phyloP scores from a whole-genome alignment of 2,113 vertebrate genomes.

The Zingel zingel region DNA sequence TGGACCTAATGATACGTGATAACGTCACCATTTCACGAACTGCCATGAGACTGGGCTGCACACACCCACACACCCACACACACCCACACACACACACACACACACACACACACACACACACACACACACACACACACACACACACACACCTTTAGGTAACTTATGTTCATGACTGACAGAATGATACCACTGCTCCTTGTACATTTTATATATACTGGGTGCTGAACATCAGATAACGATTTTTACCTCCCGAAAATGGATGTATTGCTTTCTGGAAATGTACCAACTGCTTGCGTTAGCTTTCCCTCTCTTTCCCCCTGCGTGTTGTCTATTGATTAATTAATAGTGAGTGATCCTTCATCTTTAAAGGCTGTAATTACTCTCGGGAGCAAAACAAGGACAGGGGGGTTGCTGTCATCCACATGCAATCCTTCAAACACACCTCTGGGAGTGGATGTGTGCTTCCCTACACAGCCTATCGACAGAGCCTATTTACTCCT shows the following conservation, averaged over 20 bases:
- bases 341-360: slow-evolving; percentile 72
- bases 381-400: slow-evolving; percentile 46
- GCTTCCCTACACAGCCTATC: neutral
- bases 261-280: slow-evolving; percentile 47
- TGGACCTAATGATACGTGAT: too few species aligned
- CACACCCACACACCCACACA: neutral
- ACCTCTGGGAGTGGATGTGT: slow-evolving; percentile 41
- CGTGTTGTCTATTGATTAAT: slow-evolving; percentile 80
- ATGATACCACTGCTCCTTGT: neutral
- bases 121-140: neutral
- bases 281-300: slow-evolving; percentile 44
- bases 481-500: slow-evolving; percentile 23
- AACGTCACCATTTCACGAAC: too few species aligned
- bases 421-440: slow-evolving; percentile 41
- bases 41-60: too few species aligned
- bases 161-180: slow-evolving; percentile 4
- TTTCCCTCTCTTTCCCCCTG: slow-evolving; percentile 23
- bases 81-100: neutral
- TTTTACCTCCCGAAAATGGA: slow-evolving; percentile 36
- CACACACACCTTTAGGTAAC: neutral
- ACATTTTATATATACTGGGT: neutral
- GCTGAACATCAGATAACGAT: slow-evolving; percentile 33
- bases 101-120: neutral
- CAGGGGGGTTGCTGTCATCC: slow-evolving; percentile 34
- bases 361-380: slow-evolving; percentile 70